Conservation (phyloP, 2,113 vertebrate genomes). For the Acanthisitta chloris region DNA sequence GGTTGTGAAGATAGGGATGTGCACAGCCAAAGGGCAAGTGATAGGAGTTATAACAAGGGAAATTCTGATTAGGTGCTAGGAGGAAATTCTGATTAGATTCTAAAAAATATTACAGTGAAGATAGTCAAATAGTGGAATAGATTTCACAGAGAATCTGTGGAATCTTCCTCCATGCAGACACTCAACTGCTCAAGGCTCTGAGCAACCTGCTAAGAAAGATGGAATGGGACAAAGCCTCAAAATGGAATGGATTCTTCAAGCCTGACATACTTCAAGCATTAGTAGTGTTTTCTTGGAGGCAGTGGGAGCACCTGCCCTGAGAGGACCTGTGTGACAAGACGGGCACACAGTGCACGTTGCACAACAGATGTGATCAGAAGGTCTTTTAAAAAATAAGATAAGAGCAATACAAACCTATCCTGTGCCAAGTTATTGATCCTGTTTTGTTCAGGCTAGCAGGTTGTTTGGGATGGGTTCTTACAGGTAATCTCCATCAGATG, state of each 20-base stretch:
- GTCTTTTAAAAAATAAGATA: neutral
- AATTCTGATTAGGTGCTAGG: neutral
- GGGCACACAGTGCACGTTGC: accelerated
- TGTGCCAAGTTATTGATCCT: neutral
- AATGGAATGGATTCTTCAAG: neutral
- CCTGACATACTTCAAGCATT: neutral
- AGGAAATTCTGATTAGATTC: too few relatives aligned
- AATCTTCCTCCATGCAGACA: neutral
- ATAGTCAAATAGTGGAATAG: neutral
- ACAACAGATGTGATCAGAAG: neutral
- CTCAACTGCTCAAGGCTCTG: neutral
- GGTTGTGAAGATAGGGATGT: neutral
- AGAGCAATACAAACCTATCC: neutral
- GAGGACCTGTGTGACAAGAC: neutral
- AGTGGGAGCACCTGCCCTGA: neutral
- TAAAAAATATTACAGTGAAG: neutral
- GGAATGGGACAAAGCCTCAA: neutral
- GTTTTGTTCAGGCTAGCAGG: neutral
- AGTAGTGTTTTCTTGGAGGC: neutral
- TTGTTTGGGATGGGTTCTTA: neutral
- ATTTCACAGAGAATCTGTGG: neutral
- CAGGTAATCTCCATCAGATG: neutral
- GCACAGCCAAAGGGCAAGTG: neutral
- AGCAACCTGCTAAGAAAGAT: neutral
- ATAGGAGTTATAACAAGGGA: neutral